Base-by-base conservation (phyloP, 1,140 invertebrate genomes). In the Lucilia sericata region DNA sequence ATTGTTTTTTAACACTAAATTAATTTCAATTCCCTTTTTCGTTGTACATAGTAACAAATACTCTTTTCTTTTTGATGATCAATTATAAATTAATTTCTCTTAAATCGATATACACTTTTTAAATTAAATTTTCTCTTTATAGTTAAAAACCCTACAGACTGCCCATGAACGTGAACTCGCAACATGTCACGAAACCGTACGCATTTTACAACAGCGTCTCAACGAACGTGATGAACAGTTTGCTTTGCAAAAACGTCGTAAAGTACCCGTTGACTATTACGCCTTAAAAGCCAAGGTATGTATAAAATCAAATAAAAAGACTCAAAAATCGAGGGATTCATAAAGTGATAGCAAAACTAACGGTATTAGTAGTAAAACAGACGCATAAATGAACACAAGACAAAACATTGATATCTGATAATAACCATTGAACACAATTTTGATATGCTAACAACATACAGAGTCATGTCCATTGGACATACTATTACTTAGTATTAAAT, bases 91-190 rank as follows among this genome's bases (percentile, higher is more conserved):
- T 30, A 30, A 30, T 30, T n/a, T 76, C 2, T 36, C 49, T 34
- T n/a, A 60, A 55, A 36, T 17, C 25, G 25, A 30, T 30, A 30
- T 30, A 30, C 25, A 30, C 25, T 30, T 2, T 30, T 30, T 30
- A 8, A 30, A 70, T 8, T 5, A 51, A 12, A 1, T 14, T 55
- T 55, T 55, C 17, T 17, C 17, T 10, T 84, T 86, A 0, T 51
- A 95, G 94, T 89, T 96, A 9, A 96, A 95, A 89, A 93, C 95
- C 7, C 91, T 96, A 5, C 95, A 96, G 91, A 92, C 95, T 84
- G 95, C 95, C 8, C 95, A 96, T 84, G 95, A 96, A 86, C 93
- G 94, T 42, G 96, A 96, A 88, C 91, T 96, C 74, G 93, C 89
- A n/a, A 88, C 86, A 19, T 89, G 88, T 86, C 90, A 91, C 65